A percentile compares a stretch with the other conserved stretches of the same genome.
Conservation (phyloP, 1,140 invertebrate genomes). For the Tetramorium parvispinum region DNA sequence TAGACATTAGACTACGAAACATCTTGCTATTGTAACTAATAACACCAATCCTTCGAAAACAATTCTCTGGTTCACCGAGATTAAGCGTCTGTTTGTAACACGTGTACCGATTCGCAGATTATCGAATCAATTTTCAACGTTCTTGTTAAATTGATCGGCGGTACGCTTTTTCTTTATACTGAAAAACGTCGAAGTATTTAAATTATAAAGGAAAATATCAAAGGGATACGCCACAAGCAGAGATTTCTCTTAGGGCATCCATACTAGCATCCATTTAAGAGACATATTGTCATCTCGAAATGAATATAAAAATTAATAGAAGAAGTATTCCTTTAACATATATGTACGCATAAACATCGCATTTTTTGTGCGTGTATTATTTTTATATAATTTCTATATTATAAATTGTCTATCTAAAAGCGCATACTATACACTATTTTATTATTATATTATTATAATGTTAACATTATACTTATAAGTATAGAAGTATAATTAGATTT, state of each 20-base stretch:
- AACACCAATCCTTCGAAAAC: neutral
- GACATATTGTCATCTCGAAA: neutral
- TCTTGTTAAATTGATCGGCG: too few relatives aligned
- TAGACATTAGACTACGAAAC: neutral
- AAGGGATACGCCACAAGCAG: too few relatives aligned
- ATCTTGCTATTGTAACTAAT: neutral
- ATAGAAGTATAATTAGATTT: too few relatives aligned
- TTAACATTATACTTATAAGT: too few relatives aligned
- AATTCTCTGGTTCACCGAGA: neutral
- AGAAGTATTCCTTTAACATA: neutral
- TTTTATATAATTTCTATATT: neutral
- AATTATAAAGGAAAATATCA: too few relatives aligned
- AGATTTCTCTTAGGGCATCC: neutral
- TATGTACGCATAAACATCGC: too few relatives aligned
- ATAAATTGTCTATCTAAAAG: neutral
- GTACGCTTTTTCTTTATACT: too few relatives aligned
- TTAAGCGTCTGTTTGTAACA: neutral
- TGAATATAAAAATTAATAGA: neutral
- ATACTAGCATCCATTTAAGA: neutral
- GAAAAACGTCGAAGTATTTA: too few relatives aligned
- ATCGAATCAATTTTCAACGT: too few relatives aligned
- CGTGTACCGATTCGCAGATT: too few relatives aligned
- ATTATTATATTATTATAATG: neutral
- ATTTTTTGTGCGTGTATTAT: neutral
- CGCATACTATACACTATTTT: neutral